phyloP scores from a whole-genome alignment of 2,113 vertebrate genomes.

The Thamnaconus septentrionalis region DNA sequence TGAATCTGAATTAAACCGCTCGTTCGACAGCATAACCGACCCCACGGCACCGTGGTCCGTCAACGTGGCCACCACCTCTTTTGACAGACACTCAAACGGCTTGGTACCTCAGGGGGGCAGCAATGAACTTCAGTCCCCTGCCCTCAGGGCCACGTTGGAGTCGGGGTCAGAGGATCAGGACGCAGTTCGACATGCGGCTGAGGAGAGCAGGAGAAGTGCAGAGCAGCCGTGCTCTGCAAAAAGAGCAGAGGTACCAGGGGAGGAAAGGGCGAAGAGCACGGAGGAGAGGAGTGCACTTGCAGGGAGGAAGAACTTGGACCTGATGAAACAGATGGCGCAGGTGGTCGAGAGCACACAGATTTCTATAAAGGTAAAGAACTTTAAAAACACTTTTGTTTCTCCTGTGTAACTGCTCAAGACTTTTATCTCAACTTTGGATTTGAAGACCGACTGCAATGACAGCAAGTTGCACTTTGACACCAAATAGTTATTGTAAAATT shows the following conservation, averaged over 20 bases:
- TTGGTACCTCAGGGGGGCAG: neutral
- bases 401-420: too few relatives aligned
- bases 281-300: neutral
- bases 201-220: too few relatives aligned
- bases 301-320: conserved; percentile 26
- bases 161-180: neutral
- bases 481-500: too few relatives aligned
- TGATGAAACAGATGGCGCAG: conserved; percentile 31
- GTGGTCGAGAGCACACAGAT: conserved; percentile 19
- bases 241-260: neutral
- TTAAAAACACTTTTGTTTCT: too few relatives aligned
- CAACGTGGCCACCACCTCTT: neutral
- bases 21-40: conserved; percentile 1
- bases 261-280: neutral
- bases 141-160: neutral
- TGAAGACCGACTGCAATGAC: too few relatives aligned
- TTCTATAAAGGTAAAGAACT: conserved; percentile 52
- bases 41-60: neutral
- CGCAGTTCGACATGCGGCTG: neutral
- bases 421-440: too few relatives aligned
- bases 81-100: neutral
- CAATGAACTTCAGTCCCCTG: neutral
- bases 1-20: neutral
- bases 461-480: too few relatives aligned
- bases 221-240: too few relatives aligned